A percentile compares a stretch with the other conserved stretches of the same genome.
These are phyloP conservation scores for Phaethon lepturus DNA, from an alignment of 2,113 vertebrate species.

Conservation along the genomic window DNA sequence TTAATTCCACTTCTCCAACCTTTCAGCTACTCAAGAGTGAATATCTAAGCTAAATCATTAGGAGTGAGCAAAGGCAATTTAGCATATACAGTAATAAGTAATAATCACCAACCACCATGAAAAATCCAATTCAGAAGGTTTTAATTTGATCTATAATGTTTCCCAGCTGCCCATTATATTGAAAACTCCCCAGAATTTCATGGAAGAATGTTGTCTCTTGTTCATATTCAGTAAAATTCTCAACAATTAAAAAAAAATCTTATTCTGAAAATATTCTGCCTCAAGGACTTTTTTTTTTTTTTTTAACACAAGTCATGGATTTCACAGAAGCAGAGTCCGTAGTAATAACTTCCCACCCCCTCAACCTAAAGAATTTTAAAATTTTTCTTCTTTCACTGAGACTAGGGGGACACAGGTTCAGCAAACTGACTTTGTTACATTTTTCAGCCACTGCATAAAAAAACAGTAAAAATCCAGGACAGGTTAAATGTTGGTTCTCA, in stretches of 20 bases:
- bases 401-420: not conserved
- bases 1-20: not conserved
- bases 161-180: not conserved
- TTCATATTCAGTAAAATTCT: not conserved
- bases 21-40: constrained; percentile 3
- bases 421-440: not conserved
- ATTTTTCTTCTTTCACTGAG: not conserved
- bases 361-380: not conserved
- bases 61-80: constrained; percentile 42
- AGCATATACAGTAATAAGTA: constrained; percentile 27
- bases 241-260: not conserved
- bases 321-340: not conserved
- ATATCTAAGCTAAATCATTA: constrained; percentile 25
- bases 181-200: not conserved
- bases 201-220: constrained; percentile 1
- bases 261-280: not conserved
- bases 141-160: constrained; percentile 26
- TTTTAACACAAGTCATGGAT: not conserved
- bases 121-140: constrained; percentile 30
- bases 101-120: constrained; percentile 37
- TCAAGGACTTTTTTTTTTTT: not conserved
- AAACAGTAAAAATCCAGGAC: not conserved
- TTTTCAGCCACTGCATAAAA: constrained; percentile 19
- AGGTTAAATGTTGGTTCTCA: constrained; percentile 53
- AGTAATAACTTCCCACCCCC: not conserved